A percentile compares a stretch with the other conserved stretches of the same genome.
phyloP scores from a whole-genome alignment of 2,888 invertebrate species.

The Meandrusa payeni region DNA sequence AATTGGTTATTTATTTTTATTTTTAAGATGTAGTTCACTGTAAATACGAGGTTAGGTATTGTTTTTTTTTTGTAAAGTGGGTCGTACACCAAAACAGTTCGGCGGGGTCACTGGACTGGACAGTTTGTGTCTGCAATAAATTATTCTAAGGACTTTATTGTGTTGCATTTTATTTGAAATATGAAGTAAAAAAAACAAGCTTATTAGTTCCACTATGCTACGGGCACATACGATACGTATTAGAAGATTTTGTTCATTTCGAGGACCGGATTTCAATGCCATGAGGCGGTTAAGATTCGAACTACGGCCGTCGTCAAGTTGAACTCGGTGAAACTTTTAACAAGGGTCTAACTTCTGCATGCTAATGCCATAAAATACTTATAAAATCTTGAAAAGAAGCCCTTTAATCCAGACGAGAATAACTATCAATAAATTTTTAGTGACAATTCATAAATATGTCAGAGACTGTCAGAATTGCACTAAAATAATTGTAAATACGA shows the following conservation, averaged over 20 bases:
- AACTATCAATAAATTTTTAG: neutral
- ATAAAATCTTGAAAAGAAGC: too few relatives aligned
- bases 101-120: constrained; percentile 71
- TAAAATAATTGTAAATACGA: constrained; percentile 66
- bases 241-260: too few relatives aligned
- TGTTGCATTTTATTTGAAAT: constrained; percentile 37
- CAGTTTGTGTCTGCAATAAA: constrained; percentile 78
- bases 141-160: constrained; percentile 57
- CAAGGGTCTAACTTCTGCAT: too few relatives aligned
- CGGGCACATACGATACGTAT: too few relatives aligned
- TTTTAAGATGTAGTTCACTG: constrained; percentile 42
- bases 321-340: too few relatives aligned
- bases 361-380: too few relatives aligned
- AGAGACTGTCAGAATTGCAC: constrained; percentile 69
- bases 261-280: too few relatives aligned
- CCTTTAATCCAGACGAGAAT: too few relatives aligned
- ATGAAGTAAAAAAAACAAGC: too few relatives aligned
- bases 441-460: constrained; percentile 58
- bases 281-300: too few relatives aligned
- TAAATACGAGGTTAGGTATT: constrained; percentile 58
- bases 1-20: constrained; percentile 74
- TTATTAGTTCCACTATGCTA: too few relatives aligned
- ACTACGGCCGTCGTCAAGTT: too few relatives aligned
- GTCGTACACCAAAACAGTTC: constrained; percentile 63
- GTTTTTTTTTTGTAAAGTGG: constrained; percentile 54